These are phyloP conservation scores for Centroberyx gerrardi DNA, from an alignment of 2,797 vertebrate genomes.

Conservation along the genomic window DNA sequence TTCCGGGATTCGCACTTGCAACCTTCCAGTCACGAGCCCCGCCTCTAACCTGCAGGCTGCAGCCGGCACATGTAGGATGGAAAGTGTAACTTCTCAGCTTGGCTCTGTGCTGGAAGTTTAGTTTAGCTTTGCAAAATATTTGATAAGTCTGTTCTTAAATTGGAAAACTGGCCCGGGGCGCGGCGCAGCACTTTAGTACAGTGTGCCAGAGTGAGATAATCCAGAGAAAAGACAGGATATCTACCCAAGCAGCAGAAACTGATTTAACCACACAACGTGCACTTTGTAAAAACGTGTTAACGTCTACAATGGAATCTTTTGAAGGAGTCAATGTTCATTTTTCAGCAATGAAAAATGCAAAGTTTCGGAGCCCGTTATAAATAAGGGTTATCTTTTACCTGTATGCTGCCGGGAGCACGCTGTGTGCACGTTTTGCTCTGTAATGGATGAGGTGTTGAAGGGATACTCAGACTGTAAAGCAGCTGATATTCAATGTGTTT, in stretches of 20 bases:
- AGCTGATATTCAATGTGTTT: constrained; percentile 20
- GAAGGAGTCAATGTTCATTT: neutral
- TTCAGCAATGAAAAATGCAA: constrained; percentile 9
- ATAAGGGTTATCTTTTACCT: neutral
- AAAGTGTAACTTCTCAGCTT: too few species aligned
- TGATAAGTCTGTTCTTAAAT: neutral
- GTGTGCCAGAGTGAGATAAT: too few species aligned
- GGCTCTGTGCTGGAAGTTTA: too few species aligned
- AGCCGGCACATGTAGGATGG: too few species aligned
- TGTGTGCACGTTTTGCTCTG: constrained; percentile 1
- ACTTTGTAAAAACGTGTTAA: neutral
- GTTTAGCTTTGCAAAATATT: too few species aligned
- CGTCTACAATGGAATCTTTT: constrained; percentile 1
- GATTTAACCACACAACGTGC: neutral
- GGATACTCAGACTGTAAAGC: neutral
- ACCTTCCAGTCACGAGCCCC: too few species aligned
- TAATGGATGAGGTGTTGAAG: neutral
- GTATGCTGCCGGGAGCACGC: neutral
- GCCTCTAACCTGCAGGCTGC: too few species aligned
- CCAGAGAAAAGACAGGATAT: too few species aligned
- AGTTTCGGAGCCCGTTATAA: constrained; percentile 3
- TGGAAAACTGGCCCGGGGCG: too few species aligned
- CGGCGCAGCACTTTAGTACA: too few species aligned
- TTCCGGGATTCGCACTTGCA: too few species aligned
- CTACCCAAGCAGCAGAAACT: neutral